These are phyloP conservation scores for Holacanthus passer DNA, from an alignment of 2,113 vertebrate species.

Conservation along the genomic window DNA sequence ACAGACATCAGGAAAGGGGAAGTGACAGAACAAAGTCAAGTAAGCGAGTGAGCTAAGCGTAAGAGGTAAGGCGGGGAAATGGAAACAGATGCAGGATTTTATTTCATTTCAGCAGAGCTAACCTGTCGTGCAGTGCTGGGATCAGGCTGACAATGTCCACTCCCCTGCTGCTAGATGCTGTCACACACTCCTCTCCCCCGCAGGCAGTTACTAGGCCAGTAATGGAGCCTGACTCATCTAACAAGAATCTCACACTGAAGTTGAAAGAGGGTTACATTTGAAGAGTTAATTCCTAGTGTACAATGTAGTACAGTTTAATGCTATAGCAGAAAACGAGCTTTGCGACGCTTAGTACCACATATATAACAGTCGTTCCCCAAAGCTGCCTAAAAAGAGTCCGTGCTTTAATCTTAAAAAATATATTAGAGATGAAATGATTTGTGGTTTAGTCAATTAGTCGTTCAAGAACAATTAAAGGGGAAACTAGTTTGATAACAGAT, in stretches of 20 bases:
- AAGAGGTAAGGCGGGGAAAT: constrained; percentile 34
- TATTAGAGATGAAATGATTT: not conserved
- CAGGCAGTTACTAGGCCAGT: constrained; percentile 58
- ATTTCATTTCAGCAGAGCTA: constrained; percentile 57
- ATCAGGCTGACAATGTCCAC: constrained; percentile 69
- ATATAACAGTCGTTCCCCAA: too few species aligned
- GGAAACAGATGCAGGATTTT: constrained; percentile 68
- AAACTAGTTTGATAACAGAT: not conserved
- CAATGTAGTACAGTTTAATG: constrained; percentile 18
- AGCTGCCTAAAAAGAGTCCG: too few species aligned
- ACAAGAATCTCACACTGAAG: constrained; percentile 62
- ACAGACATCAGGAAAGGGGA: constrained; percentile 43
- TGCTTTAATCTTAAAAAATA: not conserved
- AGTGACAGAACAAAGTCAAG: constrained; percentile 47
- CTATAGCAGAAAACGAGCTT: constrained; percentile 28
- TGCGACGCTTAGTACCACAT: not conserved
- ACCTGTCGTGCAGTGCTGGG: constrained; percentile 66
- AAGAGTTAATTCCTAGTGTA: constrained; percentile 57
- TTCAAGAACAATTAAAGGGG: too few species aligned
- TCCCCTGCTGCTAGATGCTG: constrained; percentile 66
- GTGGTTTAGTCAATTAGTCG: not conserved
- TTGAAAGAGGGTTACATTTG: constrained; percentile 55
- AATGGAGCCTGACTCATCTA: constrained; percentile 69
- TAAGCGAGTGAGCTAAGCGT: not conserved
- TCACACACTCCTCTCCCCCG: constrained; percentile 57